Conservation (phyloP, 2,113 vertebrate species). For the Megaptera novaeangliae region DNA sequence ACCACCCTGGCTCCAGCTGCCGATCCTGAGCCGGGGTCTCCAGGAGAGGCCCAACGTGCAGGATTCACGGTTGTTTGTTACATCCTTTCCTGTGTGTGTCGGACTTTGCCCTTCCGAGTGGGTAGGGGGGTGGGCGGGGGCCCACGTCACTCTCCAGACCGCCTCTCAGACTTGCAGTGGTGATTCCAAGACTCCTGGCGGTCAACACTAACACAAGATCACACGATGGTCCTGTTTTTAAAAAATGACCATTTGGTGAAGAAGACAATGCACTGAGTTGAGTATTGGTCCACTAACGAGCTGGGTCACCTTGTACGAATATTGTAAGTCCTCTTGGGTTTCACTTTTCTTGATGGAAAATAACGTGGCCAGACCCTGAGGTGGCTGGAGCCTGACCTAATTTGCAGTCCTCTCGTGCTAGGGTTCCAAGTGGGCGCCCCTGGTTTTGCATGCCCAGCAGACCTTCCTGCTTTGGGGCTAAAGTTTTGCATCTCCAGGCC, state of each 20-base stretch:
- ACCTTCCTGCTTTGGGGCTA: neutral
- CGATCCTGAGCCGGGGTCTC: fast-evolving
- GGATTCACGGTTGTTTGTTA: fast-evolving
- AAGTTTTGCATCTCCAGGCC: neutral
- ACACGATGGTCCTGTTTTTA: no score
- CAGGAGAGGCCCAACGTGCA: fast-evolving
- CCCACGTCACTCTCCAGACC: fast-evolving
- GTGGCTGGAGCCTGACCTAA: neutral
- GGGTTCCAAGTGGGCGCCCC: no score
- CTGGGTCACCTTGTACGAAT: neutral
- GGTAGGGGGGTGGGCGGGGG: no score
- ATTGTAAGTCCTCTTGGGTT: neutral
- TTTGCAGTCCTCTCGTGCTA: neutral
- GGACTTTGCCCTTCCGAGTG: neutral
- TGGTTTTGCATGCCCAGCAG: neutral
- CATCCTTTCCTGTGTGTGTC: fast-evolving
- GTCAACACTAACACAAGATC: fast-evolving
- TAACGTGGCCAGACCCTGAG: neutral
- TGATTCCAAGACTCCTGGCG: neutral
- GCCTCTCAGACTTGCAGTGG: fast-evolving
- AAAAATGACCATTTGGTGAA: no score
- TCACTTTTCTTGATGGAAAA: neutral
- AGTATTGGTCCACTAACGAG: fast-evolving
- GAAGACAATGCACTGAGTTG: fast-evolving
- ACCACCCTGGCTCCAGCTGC: fast-evolving